Conservation (phyloP, 1,140 invertebrate genomes). For the Drosophila kepulauana region DNA sequence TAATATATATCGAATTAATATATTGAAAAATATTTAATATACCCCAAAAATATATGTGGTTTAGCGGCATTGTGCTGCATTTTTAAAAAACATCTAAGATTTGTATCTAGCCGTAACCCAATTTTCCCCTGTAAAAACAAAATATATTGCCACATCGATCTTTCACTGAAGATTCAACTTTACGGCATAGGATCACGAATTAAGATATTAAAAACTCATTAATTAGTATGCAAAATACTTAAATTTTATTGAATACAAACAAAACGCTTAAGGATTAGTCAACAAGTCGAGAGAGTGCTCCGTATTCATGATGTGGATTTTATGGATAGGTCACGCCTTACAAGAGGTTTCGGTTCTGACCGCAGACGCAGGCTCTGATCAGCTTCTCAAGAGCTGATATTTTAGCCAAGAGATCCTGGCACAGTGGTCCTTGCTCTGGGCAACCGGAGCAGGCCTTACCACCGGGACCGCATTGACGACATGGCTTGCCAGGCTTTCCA, state of each 20-base stretch:
- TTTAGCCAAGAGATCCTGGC: not conserved
- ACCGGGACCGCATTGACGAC: slow-evolving; percentile 34
- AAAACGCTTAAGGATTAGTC: not conserved
- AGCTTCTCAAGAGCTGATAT: not conserved
- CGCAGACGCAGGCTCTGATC: slow-evolving; percentile 43
- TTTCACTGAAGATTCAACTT: no score
- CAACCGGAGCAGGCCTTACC: slow-evolving; percentile 28
- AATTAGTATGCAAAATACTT: not conserved
- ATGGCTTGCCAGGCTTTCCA: slow-evolving; percentile 15
- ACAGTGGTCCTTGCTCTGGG: not conserved
- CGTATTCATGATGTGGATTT: not conserved
- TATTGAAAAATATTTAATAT: no score
- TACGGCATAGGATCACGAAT: no score
- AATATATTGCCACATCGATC: no score
- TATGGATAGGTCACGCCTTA: not conserved
- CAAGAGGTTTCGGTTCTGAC: not conserved
- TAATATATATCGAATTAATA: no score
- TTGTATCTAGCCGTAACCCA: no score
- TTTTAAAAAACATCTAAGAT: no score
- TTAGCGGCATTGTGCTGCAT: no score
- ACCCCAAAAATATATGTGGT: no score
- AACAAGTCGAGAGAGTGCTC: not conserved
- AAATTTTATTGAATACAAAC: not conserved
- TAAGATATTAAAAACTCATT: not conserved
- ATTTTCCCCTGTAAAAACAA: no score